phyloP scores from a whole-genome alignment of 2,888 invertebrate species.

The Leptothorax acervorum region DNA sequence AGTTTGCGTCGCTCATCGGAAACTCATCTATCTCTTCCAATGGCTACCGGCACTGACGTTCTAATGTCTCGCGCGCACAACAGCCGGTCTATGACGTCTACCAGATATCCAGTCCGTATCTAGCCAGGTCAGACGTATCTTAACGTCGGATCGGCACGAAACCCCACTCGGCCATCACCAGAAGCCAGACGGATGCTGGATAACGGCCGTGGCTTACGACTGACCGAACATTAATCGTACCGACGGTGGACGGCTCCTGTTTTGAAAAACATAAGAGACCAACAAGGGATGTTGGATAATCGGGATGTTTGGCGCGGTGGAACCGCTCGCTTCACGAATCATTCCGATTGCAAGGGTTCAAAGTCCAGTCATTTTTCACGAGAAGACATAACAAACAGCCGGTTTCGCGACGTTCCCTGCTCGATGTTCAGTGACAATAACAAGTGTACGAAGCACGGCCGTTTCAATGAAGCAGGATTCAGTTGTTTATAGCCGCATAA shows the following conservation, averaged over 20 bases:
- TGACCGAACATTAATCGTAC: constrained; percentile 78
- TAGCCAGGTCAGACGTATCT: constrained; percentile 73
- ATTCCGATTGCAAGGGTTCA: constrained; percentile 22
- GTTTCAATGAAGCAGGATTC: constrained; percentile 48
- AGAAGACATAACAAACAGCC: constrained; percentile 21
- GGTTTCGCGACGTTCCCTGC: not conserved
- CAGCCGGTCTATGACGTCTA: constrained; percentile 75
- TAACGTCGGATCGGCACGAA: constrained; percentile 75
- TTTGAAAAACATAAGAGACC: constrained; percentile 67
- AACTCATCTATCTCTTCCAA: constrained; percentile 58
- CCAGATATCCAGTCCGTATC: constrained; percentile 74
- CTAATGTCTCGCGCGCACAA: constrained; percentile 68
- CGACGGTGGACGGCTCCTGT: constrained; percentile 76
- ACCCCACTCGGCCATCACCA: constrained; percentile 71
- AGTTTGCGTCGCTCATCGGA: constrained; percentile 31
- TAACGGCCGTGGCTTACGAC: constrained; percentile 76
- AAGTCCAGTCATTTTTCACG: constrained; percentile 32
- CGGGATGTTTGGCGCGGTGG: constrained; percentile 38
- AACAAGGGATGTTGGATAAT: constrained; percentile 61
- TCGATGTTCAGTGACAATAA: constrained; percentile 6
- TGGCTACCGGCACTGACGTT: constrained; percentile 64
- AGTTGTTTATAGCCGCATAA: constrained; percentile 50
- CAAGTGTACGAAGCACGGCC: constrained; percentile 24
- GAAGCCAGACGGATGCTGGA: constrained; percentile 73
- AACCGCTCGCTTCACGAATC: constrained; percentile 32